Evolutionary conservation across 2,888 invertebrate species (phyloP).

Genomic region (Thera obeliscata): DNA sequence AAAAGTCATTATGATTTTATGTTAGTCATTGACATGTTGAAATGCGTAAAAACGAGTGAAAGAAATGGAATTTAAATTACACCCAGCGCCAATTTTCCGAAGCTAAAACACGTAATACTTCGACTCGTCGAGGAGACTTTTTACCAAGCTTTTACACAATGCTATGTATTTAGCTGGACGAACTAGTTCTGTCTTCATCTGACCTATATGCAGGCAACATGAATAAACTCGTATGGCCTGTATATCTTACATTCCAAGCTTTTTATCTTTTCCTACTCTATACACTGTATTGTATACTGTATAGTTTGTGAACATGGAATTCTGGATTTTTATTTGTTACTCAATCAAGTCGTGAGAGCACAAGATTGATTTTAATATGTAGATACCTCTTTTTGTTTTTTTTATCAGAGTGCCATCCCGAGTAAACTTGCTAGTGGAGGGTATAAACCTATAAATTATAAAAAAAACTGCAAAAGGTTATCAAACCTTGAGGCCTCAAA

Average conservation of each 20-base stretch:
- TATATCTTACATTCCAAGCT: background rate
- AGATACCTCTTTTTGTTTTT: background rate
- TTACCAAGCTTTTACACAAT: background rate
- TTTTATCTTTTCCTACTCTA: background rate
- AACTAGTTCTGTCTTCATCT: conserved; percentile 13
- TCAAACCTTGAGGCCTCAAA: background rate
- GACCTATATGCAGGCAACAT: conserved; percentile 15
- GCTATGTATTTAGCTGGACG: background rate
- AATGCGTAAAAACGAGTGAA: too few relatives aligned
- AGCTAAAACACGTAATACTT: background rate
- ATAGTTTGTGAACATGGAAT: too few relatives aligned
- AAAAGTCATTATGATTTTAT: too few relatives aligned
- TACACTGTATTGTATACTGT: too few relatives aligned
- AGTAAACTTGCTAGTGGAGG: background rate
- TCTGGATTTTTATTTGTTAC: too few relatives aligned
- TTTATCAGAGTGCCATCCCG: background rate
- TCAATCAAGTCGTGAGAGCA: background rate
- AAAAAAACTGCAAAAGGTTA: too few relatives aligned
- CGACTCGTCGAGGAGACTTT: background rate
- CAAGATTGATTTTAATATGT: background rate
- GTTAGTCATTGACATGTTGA: too few relatives aligned
- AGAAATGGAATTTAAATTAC: conserved; percentile 12
- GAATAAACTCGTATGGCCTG: conserved; percentile 7
- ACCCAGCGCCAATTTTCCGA: conserved; percentile 7
- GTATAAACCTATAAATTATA: too few relatives aligned